Base-by-base conservation (phyloP, 2,888 invertebrate genomes). In the Myopa testacea region DNA sequence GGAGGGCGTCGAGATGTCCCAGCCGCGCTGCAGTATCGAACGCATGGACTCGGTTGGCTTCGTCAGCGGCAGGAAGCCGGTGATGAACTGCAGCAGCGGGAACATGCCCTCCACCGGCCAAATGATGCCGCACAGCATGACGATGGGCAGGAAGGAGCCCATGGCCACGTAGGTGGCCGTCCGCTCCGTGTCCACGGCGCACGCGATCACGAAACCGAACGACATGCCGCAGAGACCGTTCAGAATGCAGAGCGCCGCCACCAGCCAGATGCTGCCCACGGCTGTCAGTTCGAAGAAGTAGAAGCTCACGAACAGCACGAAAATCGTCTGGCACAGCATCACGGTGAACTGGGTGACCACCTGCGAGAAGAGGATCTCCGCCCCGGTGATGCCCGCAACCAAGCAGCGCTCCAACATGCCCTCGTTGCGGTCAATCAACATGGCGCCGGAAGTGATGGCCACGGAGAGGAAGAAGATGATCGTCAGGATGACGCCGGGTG, bases 81-180 rank as follows among this genome's bases (percentile, higher is more conserved):
- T 94, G 65, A 96, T 86, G 86, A 93, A 93, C 86, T 92, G 92
- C 5, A 97, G 90, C 63, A 93, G 84, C 0, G 91, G 89, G 86
- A 96, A 96, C 95, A 98, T 98, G 62, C 94, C 97, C 91, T 98
- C 96, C 80, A 97, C 92, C 0, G 98, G 98, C 98, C 98, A 98
- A 83, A 98, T 95, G 79, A 98, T 96, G 72, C 96, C 96, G 82
- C 96, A 96, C 6, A 96, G 89, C 92, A 96, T 92, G 34, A 96
- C 93, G 88, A 96, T 95, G 1, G 96, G 96, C 79, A 96, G 88
- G 88, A 96, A 96, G 0, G 95, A 95, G 0, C 96, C 96, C 89
- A 96, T 91, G 0, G 96, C 95, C 85, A 96, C 90, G 85, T 96
- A 96, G 0, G 96, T 96, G 0, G 96, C 96, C 0, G 94, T 95